phyloP scores from a whole-genome alignment of 2,113 vertebrate species.

The Orientallactaga bullata region DNA sequence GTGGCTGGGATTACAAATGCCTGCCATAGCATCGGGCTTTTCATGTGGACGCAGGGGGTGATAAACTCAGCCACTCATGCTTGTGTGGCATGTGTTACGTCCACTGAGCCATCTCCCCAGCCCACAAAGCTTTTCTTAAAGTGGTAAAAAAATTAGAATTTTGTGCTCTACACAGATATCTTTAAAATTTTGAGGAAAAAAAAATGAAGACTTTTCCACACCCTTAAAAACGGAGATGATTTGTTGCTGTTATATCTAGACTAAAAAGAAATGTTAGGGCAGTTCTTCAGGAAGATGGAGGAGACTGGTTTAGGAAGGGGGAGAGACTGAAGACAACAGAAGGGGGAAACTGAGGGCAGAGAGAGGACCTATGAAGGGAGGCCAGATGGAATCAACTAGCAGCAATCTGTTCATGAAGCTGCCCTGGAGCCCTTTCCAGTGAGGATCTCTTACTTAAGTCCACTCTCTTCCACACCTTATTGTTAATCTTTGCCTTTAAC shows the following conservation, averaged over 20 bases:
- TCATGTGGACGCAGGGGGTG: too few relatives aligned
- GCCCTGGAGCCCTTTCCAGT: background rate
- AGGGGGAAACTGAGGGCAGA: rapidly evolving
- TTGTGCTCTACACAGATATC: background rate
- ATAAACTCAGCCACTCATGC: too few relatives aligned
- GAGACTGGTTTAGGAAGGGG: background rate
- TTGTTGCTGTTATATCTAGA: background rate
- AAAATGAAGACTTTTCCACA: background rate
- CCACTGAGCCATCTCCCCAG: too few relatives aligned
- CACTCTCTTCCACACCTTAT: too few relatives aligned
- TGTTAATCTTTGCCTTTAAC: background rate
- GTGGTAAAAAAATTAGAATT: background rate
- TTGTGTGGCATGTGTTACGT: too few relatives aligned
- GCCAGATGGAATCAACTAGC: background rate
- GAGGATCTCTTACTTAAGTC: background rate
- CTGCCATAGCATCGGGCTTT: too few relatives aligned
- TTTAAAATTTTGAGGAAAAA: background rate
- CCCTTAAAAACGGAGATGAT: background rate
- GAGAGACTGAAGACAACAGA: background rate
- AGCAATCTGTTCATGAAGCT: background rate
- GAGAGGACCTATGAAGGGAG: background rate
- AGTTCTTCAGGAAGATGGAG: background rate
- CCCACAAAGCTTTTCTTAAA: too few relatives aligned
- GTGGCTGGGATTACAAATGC: too few relatives aligned
- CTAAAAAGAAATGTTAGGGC: background rate